Base-by-base conservation (phyloP, 2,113 vertebrate species). In the Prietella phreatophila region DNA sequence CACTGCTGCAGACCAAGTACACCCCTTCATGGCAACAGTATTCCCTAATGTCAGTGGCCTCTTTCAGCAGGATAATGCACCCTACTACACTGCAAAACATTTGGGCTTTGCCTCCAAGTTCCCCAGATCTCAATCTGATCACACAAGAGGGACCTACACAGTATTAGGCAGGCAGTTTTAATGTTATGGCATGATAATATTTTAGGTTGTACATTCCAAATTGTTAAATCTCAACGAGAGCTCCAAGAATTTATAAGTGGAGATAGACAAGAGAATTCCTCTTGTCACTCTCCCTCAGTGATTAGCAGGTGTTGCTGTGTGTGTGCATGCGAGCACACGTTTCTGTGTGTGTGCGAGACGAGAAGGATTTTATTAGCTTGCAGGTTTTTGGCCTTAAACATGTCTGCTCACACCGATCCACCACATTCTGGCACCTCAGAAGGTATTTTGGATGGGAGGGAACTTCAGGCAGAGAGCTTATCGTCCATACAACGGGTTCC, bases 351-450 rank as follows among this genome's bases (percentile, higher is more conserved):
- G 73, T 27, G 69, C 2, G 8, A 47, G 42, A 58, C 19, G 20
- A 15, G 60, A 53, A 42, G 53, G 75, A 63, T 85, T 65, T 80
- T 53, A 73, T 85, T 27, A 61, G 78, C 88, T 75, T 53, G 27
- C 88, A 85, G 76, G 47, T 55, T 86, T 82, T 82, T 55, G 61
- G 88, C 65, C 56, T 79, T 27, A 75, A 85, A 90, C 82, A 65
- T 73, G 47, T 86, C 80, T 61, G 81, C 71, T 86, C 56, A 87
- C 73, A 86, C 86, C 53, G 71, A 80, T 56, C 86, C 71, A 63
- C 65, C 79, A 86, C 86, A 90, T 88, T 90, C 89, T 86, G 84
- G 80, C 86, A 88, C 86, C 53, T 90, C 69, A 30, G 25, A 27
- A 71, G 58, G 86, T 84, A 87, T 33, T 76, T 61, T 50, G 53